Conservation (phyloP, 1,140 invertebrate genomes). For the Linepithema humile region DNA sequence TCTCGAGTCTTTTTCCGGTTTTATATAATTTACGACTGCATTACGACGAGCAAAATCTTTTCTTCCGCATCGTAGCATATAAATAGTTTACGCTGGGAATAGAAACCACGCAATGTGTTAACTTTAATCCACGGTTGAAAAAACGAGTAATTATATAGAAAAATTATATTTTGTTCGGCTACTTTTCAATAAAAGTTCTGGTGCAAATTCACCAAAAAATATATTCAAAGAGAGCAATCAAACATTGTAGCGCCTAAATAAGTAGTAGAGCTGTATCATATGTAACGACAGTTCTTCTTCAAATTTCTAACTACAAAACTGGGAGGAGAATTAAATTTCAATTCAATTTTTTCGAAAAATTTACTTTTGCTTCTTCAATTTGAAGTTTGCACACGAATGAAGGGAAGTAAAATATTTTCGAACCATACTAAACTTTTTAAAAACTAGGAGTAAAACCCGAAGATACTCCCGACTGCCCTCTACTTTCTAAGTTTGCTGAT, state of each 20-base stretch:
- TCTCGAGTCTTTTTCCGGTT: neutral
- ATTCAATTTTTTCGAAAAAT: neutral
- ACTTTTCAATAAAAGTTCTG: neutral
- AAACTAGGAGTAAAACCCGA: neutral
- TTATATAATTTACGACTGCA: neutral
- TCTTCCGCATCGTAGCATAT: neutral
- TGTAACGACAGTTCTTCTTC: neutral
- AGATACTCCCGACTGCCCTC: neutral
- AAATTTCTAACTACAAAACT: neutral
- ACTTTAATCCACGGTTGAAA: neutral
- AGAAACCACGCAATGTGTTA: neutral
- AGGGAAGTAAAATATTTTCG: constrained; percentile 15
- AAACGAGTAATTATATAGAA: neutral
- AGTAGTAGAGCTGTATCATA: neutral
- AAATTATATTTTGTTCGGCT: neutral
- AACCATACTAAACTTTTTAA: neutral
- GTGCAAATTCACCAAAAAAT: neutral
- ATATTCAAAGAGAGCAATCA: neutral
- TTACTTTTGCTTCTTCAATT: neutral
- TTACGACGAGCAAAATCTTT: neutral
- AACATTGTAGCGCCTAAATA: neutral
- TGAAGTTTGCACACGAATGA: neutral
- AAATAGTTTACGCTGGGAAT: constrained; percentile 8
- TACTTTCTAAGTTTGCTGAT: constrained; percentile 2
- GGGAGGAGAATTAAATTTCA: neutral